Evolutionary conservation across 1,140 invertebrate species (phyloP).

Genomic region (Macrobrachium rosenbergii): DNA sequence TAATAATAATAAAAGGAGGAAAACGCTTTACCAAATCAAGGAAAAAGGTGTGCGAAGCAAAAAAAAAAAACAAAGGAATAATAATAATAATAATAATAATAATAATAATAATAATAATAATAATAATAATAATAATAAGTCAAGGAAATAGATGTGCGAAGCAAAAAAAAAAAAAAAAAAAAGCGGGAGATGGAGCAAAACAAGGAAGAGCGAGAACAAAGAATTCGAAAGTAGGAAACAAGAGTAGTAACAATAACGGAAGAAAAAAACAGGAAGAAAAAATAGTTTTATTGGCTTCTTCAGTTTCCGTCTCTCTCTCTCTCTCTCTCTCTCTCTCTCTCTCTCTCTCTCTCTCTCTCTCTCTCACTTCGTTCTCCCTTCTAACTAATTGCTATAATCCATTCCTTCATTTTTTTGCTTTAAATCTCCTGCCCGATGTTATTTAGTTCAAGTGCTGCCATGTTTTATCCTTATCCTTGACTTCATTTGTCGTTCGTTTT

Average conservation of each 20-base stretch:
- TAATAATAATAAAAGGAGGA: neutral
- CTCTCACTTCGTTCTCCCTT: neutral
- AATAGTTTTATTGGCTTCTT: neutral
- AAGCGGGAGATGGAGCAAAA: neutral
- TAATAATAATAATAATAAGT: neutral
- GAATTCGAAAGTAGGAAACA: neutral
- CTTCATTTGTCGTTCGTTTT: neutral
- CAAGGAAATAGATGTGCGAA: neutral
- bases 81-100: neutral
- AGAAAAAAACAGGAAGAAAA: neutral
- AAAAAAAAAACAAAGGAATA: neutral
- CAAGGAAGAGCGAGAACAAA: neutral
- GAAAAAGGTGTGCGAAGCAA: neutral
- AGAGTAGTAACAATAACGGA: neutral
- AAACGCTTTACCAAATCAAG: neutral
- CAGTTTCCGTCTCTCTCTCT: neutral
- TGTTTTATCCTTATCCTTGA: neutral
- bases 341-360: neutral
- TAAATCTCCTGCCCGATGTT: neutral
- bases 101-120: neutral
- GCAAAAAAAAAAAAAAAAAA: neutral
- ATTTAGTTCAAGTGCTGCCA: neutral
- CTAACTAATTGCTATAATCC: neutral
- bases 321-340: neutral
- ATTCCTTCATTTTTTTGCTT: neutral